Evolutionary conservation across 2,113 vertebrate species (phyloP), one percentile per base, ranked within the genome.

Genomic region (Gobius niger): DNA sequence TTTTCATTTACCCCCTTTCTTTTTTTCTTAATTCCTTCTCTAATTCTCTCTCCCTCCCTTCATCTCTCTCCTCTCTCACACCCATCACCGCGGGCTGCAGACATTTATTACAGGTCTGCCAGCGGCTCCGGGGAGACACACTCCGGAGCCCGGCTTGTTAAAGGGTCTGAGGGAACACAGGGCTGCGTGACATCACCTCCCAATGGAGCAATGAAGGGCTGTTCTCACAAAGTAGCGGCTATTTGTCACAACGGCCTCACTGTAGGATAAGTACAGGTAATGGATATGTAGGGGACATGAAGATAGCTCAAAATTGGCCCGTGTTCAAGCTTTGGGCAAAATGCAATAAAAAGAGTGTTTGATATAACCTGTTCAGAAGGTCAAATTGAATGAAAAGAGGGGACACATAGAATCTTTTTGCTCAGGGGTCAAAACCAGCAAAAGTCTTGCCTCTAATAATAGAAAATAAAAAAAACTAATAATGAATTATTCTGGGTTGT

Each of bases 91-190:
- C 46, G 67, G 85, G 77, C 80, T 72, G 73, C 71, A 78, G 65
- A 77, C 83, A 75, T 88, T 80, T 78, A 87, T 86, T 82, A 86
- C 66, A 57, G 69, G 65, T 70, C 71, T 65, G 73, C 52, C 44
- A 51, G 82, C 76, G 81, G 73, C 80, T 80, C 76, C 40, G 75
- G 82, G 85, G 80, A 77, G 67, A 50, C 79, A 63, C 51, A 24
- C 65, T 73, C 71, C 40, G 46, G 24, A 65, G 46, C 72, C 77
- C 47, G 71, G 69, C 81, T 84, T 82, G 80, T 85, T 88, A 82
- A 73, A 69, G n/a, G 69, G 16, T 52, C 47, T 67, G 5, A 68
- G 75, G 84, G 79, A 81, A 70, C 61, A 14, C 3, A 15, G 18
- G 51, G 8, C 54, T 49, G 24, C 7, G 7, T 77, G 76, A 75